These are phyloP conservation scores for Eupithecia centaureata DNA, from an alignment of 2,888 invertebrate genomes.

Conservation along the genomic window DNA sequence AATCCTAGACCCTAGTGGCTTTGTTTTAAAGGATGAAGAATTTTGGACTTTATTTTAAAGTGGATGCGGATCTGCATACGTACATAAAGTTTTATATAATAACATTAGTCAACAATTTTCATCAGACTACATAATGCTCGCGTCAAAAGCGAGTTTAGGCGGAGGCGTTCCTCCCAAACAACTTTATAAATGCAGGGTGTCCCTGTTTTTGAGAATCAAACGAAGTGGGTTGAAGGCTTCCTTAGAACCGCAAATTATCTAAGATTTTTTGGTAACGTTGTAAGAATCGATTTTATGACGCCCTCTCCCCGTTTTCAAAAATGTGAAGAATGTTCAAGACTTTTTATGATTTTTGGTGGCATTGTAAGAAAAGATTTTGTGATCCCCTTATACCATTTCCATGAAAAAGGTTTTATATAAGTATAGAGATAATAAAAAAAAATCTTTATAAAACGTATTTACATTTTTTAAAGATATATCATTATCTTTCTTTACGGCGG, in stretches of 20 bases:
- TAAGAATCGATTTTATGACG: not conserved
- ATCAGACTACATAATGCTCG: conserved; percentile 53
- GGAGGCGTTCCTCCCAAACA: conserved; percentile 53
- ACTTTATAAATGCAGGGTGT: conserved; percentile 40
- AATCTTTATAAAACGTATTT: too few relatives aligned
- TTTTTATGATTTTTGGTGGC: too few relatives aligned
- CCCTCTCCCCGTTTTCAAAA: not conserved
- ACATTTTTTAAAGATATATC: not conserved
- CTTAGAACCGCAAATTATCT: not conserved
- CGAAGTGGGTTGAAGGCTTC: not conserved
- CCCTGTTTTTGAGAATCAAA: not conserved
- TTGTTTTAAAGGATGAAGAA: conserved; percentile 41
- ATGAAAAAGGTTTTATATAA: too few relatives aligned
- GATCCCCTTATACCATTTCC: too few relatives aligned
- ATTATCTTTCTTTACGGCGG: too few relatives aligned
- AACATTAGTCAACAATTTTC: conserved; percentile 54
- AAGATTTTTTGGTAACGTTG: not conserved
- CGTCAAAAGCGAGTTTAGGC: conserved; percentile 60
- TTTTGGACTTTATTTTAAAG: conserved; percentile 48
- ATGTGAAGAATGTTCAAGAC: too few relatives aligned
- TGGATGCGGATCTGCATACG: conserved; percentile 59
- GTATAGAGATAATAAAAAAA: too few relatives aligned
- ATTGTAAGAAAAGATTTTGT: too few relatives aligned
- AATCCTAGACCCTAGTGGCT: conserved; percentile 25
- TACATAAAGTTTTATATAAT: conserved; percentile 56